A percentile compares a stretch with the other conserved stretches of the same genome.
These are phyloP conservation scores for Acronicta aceris DNA, from an alignment of 2,888 invertebrate species.

Conservation along the genomic window DNA sequence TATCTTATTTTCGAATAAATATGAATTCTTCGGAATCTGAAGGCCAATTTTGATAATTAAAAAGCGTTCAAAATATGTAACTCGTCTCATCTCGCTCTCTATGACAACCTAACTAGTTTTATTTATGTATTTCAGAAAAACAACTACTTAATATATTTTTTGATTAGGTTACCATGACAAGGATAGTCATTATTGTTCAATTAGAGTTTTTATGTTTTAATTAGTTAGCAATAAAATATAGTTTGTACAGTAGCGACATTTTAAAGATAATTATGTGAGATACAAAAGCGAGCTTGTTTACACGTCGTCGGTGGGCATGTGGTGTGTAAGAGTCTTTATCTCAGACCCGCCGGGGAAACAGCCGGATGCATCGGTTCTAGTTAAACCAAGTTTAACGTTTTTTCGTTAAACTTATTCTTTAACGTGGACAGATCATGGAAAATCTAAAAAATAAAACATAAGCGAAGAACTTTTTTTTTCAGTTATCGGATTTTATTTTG, in stretches of 20 bases:
- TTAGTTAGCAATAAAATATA: conserved; percentile 40
- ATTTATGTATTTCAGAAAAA: no score
- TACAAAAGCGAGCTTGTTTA: conserved; percentile 57
- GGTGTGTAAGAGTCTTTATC: conserved; percentile 67
- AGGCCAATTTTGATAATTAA: no score
- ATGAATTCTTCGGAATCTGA: background rate
- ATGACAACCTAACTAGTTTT: no score
- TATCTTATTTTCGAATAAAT: background rate
- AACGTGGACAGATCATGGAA: background rate
- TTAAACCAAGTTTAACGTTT: conserved; percentile 46
- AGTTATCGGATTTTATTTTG: no score
- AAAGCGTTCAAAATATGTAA: no score
- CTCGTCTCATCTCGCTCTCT: no score
- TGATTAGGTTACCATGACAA: conserved; percentile 1
- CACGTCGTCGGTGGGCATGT: conserved; percentile 65
- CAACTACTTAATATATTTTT: background rate
- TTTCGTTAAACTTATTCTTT: conserved; percentile 1
- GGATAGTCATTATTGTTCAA: conserved; percentile 17
- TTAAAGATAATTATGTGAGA: conserved; percentile 57
- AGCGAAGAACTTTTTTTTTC: no score
- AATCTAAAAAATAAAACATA: no score
- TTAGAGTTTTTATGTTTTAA: conserved; percentile 26
- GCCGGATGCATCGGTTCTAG: conserved; percentile 33
- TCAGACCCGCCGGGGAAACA: conserved; percentile 38
- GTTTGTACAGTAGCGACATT: conserved; percentile 46